Base-by-base conservation (phyloP, 2,797 vertebrate species). In the Gobionotothen gibberifrons region DNA sequence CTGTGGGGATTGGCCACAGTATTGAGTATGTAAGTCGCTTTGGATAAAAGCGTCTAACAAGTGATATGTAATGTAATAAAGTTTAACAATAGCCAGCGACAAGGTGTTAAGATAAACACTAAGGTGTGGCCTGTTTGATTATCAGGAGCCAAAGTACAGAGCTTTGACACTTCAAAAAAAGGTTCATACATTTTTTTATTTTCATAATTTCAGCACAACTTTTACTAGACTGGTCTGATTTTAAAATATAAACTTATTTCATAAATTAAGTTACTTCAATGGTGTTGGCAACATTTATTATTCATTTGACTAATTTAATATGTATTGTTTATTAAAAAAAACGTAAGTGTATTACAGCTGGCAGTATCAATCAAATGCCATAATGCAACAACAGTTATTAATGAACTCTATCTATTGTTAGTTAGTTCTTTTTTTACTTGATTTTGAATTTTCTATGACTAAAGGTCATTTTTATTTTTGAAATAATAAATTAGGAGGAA, bases 71-170 rank as follows among this genome's bases (percentile, higher is more conserved):
- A 3, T 26, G 22, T 26, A 26, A 26, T 26, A 40, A 1, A 17
- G 43, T 10, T 16, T 3, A 7, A 8, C 3, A 10, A 15, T 1
- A 40, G 7, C 0, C 2, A 15, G 54, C 9, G 21, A 10, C 2
- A 1, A 48, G 4, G 12, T 1, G 4, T 5, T 2, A 6, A 17
- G 5, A 59, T 58, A 26, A 59, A 8, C 3, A n/a, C 1, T 9
- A 5, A 36, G 51, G 52, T 44, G 36, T 22, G 14, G 29, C 11
- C 0, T 4, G 11, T 59, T 43, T 47, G 5, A 16, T 26, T 9
- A 10, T 36, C 5, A 3, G 14, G 42, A 14, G 42, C 12, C 12
- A 48, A 47, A 36, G 2, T 44, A 14, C 32, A 14, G n/a, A n/a
- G n/a, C n/a, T n/a, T n/a, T n/a, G 13, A 42, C 14, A 1, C 22